Base-by-base conservation (phyloP, 2,888 invertebrate species). In the Phymatocera aterrima region DNA sequence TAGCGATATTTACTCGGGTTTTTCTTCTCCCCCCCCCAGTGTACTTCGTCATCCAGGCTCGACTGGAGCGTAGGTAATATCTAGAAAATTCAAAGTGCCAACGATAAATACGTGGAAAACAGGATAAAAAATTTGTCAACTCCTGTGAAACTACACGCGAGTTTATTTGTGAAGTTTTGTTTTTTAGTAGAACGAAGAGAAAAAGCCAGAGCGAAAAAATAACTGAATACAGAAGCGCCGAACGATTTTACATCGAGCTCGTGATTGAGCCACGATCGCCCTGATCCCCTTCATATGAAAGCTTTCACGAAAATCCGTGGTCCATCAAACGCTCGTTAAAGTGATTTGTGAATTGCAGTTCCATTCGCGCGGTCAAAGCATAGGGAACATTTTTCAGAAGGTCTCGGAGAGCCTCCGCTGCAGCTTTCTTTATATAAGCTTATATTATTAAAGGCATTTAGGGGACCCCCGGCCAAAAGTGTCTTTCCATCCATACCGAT, bases 311-410 rank as follows among this genome's bases (percentile, higher is more conserved):
- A 54, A 75, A 28, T 40, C 75, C 46, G 75, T 60, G 57, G 75
- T 75, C 75, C 75, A 90, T 90, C 88, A 89, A 90, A 90, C 87
- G 84, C 88, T 89, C 89, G 87, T 90, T 89, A 88, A 87, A 84
- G 85, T 87, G 88, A 89, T 88, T 89, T 88, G 87, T 87, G 87
- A 89, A 89, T 87, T 84, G 84, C 86, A 83, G 84, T 79, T 80
- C 83, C 85, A 83, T 84, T 83, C 40, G 83, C 79, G 79, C 64
- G 79, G 81, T 78, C 24, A 79, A 80, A 37, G 79, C 78, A 40
- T 77, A 75, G 54, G 78, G 37, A 40, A 77, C 57, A 77, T 78
- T 80, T 81, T 54, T 77, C 54, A 37, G 64, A 21, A 54, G 37
- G 43, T 72, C 31, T 78, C 28, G n/a, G n/a, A 12, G 51, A 75